Evolutionary conservation across 2,888 invertebrate genomes (phyloP), one percentile per base, ranked within the genome.

Genomic region (Polydrusus tereticollis): DNA sequence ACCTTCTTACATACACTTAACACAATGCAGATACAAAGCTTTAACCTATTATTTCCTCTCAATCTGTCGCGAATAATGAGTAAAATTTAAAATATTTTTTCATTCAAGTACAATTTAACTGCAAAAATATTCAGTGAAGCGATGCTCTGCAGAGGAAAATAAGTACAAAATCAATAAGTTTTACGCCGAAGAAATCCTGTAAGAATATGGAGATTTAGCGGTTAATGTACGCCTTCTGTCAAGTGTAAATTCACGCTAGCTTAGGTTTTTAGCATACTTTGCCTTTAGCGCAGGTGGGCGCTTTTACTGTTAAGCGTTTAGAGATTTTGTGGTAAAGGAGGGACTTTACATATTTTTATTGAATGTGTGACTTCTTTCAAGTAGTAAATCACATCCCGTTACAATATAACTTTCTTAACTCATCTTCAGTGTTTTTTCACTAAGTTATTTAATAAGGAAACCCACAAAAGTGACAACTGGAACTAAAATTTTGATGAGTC

Each of bases 201-300:
- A 79, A 79, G 79, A 80, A 80, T 79, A 80, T 78, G 79, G 77
- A 77, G 79, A 78, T 79, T 77, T 67, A 36, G 58, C 58, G 66
- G 66, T 66, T 66, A 66, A 66, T 66, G 66, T 66, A 57, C 45
- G 66, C 45, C 66, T 45, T 20, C 66, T 45, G 36, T 79, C 78
- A 77, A 75, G 74, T 77, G 78, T 79, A 69, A 79, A 79, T 80
- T 80, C 70, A 79, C 79, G 79, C 78, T 75, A 67, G 75, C 79
- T 79, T 78, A 76, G 59, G 64, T 68, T 72, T 72, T 72, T 72
- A 68, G 38, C 50, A 36, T 59, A 69, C 52, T 55, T 69, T 38
- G 26, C 29, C n/a, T 58, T 47, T 23, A 23, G 18, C 26, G 47
- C 68, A 58, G 71, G 69, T 69, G 69, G 65, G 66, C 21, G 43